Evolutionary conservation across 2,888 invertebrate species (phyloP), one percentile per base, ranked within the genome.

Genomic region (Drosophila monieri): DNA sequence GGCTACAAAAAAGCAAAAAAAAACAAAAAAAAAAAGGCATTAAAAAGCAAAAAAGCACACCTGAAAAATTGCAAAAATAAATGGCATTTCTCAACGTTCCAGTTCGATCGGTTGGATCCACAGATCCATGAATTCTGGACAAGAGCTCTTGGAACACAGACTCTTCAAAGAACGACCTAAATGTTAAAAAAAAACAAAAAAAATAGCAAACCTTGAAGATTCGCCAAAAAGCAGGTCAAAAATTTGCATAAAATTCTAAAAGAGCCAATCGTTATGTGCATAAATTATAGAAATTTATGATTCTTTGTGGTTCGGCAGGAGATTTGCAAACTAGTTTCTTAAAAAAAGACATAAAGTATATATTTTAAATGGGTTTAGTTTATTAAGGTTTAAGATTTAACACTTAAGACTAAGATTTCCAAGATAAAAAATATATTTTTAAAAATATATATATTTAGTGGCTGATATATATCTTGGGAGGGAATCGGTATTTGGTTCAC

Each of bases 401-500:
- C n/a, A n/a, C n/a, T n/a, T n/a, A n/a, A n/a, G n/a, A n/a, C n/a
- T n/a, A n/a, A n/a, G n/a, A n/a, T n/a, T n/a, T n/a, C 39, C 39
- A 44, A n/a, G n/a, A 14, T n/a, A 8, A n/a, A n/a, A n/a, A n/a
- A 10, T 12, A 6, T 46, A 8, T 12, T 15, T 55, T 25, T 18
- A 37, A 44, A 6, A 35, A 9, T 9, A 21, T 46, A 27, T 30
- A 43, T 46, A 14, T 67, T 49, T 67, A 21, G 57, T 32, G 37
- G 44, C 37, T 27, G 30, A 49, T 25, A 32, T 32, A 57, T 53
- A 43, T 43, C 5, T 35, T 6, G 14, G 21, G 43, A 51, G 62
- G 67, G 64, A 68, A 43, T 67, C 62, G 77, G 77, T 81, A 79
- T 79, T 79, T 85, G 85, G 78, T 78, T 72, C 78, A 85, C 76